These are phyloP conservation scores for Latrodectus hesperus DNA, from an alignment of 2,888 invertebrate species.

Conservation along the genomic window DNA sequence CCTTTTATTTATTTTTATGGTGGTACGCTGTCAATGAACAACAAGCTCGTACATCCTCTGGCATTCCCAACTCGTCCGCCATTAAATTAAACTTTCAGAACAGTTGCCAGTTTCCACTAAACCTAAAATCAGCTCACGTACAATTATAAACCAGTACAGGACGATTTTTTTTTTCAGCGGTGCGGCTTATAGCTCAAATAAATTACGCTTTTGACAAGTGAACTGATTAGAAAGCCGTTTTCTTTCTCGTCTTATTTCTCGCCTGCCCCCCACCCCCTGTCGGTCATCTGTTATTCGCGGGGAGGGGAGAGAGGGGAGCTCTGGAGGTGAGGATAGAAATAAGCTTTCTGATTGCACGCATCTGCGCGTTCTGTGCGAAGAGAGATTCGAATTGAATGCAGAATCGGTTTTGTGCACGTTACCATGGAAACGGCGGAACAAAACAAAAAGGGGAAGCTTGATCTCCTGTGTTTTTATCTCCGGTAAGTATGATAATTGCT, in stretches of 20 bases:
- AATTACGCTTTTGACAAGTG: constrained; percentile 66
- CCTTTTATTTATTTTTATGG: not conserved
- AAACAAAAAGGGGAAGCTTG: constrained; percentile 47
- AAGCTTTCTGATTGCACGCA: constrained; percentile 39
- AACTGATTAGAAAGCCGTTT: constrained; percentile 61
- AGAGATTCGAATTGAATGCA: constrained; percentile 42
- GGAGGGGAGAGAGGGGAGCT: constrained; percentile 54
- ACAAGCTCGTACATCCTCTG: not conserved
- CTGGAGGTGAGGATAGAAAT: constrained; percentile 34
- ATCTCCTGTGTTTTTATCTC: constrained; percentile 14
- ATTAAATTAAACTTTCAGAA: constrained; percentile 68
- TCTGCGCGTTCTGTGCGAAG: constrained; percentile 34
- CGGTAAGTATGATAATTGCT: constrained; percentile 41
- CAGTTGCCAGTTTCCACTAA: constrained; percentile 36
- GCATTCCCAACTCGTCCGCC: constrained; percentile 60
- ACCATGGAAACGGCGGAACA: constrained; percentile 46
- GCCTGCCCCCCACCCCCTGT: constrained; percentile 6
- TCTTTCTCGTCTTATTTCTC: constrained; percentile 18
- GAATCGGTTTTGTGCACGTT: constrained; percentile 28
- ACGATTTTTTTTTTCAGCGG: constrained; percentile 32
- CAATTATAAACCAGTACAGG: constrained; percentile 56
- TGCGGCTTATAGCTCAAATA: constrained; percentile 65
- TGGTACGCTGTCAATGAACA: not conserved
- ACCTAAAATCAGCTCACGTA: constrained; percentile 65
- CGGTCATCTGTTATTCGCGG: constrained; percentile 65